Percentiles rank a stretch among this genome's conserved stretches.
Conservation (phyloP, 2,888 invertebrate species). For the Empis stercorea region DNA sequence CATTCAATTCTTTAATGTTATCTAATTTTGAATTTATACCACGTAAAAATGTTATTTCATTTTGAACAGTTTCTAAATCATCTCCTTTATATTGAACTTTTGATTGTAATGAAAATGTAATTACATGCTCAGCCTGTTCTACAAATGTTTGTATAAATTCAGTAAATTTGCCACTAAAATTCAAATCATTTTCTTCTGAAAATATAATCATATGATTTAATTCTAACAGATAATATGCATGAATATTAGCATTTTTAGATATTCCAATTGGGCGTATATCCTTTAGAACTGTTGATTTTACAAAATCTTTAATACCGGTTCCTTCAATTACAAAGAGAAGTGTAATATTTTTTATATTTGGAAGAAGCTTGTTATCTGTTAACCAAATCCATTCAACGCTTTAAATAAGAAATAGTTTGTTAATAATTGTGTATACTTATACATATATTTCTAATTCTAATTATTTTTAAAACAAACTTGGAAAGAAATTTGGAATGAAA, state of each 20-base stretch:
- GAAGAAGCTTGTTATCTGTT: slow-evolving; percentile 3
- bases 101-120: slow-evolving; percentile 27
- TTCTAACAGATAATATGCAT: slow-evolving; percentile 10
- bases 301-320: slow-evolving; percentile 22
- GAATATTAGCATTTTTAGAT: slow-evolving; percentile 16
- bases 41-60: slow-evolving; percentile 25
- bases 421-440: too few relatives aligned
- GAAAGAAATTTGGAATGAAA: slow-evolving; percentile 13
- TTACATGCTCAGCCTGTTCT: slow-evolving; percentile 20
- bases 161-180: slow-evolving; percentile 25
- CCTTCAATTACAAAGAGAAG: slow-evolving; percentile 28
- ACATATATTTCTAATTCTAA: not conserved
- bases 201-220: slow-evolving; percentile 19
- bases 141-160: slow-evolving; percentile 24
- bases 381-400: slow-evolving; percentile 10
- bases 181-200: slow-evolving; percentile 25
- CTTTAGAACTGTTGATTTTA: slow-evolving; percentile 17
- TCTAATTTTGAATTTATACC: slow-evolving; percentile 20
- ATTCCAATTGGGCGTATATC: slow-evolving; percentile 19
- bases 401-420: not conserved
- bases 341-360: slow-evolving; percentile 1
- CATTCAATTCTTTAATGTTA: slow-evolving; percentile 21
- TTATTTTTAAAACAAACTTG: not conserved
- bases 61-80: slow-evolving; percentile 20
- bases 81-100: slow-evolving; percentile 32